phyloP scores from a whole-genome alignment of 2,888 invertebrate genomes.

The Microdon myrmicae region DNA sequence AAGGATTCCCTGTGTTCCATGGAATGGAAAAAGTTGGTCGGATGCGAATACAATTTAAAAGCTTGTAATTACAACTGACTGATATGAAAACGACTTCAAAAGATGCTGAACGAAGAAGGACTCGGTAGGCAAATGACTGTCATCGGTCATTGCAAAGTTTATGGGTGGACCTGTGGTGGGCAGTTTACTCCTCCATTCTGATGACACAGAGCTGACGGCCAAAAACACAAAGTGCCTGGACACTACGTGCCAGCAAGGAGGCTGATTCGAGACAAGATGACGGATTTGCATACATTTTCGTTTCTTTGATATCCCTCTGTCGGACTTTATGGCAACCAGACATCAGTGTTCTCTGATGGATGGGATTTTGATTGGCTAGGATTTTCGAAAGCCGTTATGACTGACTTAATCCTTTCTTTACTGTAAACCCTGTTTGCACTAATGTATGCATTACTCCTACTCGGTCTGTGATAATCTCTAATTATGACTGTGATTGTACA shows the following conservation, averaged over 20 bases:
- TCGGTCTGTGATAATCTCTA: too few species aligned
- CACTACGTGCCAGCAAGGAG: too few species aligned
- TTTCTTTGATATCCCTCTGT: background rate
- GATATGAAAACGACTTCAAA: constrained; percentile 35
- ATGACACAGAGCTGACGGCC: constrained; percentile 15
- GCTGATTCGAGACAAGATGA: background rate
- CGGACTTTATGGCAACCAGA: constrained; percentile 8
- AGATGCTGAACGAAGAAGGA: too few species aligned
- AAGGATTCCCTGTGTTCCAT: constrained; percentile 19
- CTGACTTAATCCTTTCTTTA: constrained; percentile 19
- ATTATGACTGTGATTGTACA: too few species aligned
- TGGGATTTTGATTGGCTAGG: constrained; percentile 25
- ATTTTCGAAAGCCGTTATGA: background rate
- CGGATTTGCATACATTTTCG: constrained; percentile 14
- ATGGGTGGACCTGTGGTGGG: background rate
- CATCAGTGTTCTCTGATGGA: constrained; percentile 25
- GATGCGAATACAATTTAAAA: constrained; percentile 25
- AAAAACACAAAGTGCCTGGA: too few species aligned
- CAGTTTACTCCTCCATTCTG: constrained; percentile 1
- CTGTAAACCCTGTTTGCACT: too few species aligned
- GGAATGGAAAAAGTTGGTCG: constrained; percentile 10
- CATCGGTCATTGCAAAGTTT: constrained; percentile 18
- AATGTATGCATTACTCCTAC: too few species aligned
- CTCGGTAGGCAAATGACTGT: too few species aligned
- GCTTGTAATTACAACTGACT: constrained; percentile 40